phyloP scores from a whole-genome alignment of 2,113 vertebrate species.

The Clarias macrocephalus region DNA sequence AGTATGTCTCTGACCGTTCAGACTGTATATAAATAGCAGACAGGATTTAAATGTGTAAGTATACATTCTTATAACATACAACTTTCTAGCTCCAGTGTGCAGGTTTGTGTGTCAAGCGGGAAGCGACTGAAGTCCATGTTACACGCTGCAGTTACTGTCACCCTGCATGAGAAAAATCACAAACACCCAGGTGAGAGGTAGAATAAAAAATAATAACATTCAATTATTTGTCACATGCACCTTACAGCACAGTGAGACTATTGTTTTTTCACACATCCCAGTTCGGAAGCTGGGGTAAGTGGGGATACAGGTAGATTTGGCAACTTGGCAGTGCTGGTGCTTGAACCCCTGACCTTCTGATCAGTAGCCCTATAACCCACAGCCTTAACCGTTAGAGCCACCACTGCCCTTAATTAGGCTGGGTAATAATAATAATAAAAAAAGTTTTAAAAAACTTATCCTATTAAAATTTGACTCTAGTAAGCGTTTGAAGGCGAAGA shows the following conservation, averaged over 20 bases:
- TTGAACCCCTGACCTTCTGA: too few relatives aligned
- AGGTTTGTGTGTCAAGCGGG: slow-evolving; percentile 94
- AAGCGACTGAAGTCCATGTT: slow-evolving; percentile 98
- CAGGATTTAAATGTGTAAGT: background rate
- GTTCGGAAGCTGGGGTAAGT: too few relatives aligned
- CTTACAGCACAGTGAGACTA: too few relatives aligned
- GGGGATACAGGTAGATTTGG: background rate
- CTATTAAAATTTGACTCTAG: background rate
- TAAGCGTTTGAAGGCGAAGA: background rate
- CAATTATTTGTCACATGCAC: too few relatives aligned
- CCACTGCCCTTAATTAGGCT: too few relatives aligned
- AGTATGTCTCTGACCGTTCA: background rate
- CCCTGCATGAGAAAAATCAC: slow-evolving; percentile 69
- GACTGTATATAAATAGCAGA: background rate
- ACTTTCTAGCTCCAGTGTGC: slow-evolving; percentile 93
- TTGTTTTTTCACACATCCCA: too few relatives aligned
- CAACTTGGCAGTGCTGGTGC: too few relatives aligned
- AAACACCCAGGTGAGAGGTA: background rate
- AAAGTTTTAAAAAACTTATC: too few relatives aligned
- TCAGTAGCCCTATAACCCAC: too few relatives aligned
- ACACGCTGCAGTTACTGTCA: slow-evolving; percentile 94
- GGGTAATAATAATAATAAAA: too few relatives aligned
- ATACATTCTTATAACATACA: slow-evolving; percentile 72
- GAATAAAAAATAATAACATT: background rate
- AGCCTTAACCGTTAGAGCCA: too few relatives aligned